Evolutionary conservation across 1,140 invertebrate genomes (phyloP).

Genomic region (Drosophila orosa): DNA sequence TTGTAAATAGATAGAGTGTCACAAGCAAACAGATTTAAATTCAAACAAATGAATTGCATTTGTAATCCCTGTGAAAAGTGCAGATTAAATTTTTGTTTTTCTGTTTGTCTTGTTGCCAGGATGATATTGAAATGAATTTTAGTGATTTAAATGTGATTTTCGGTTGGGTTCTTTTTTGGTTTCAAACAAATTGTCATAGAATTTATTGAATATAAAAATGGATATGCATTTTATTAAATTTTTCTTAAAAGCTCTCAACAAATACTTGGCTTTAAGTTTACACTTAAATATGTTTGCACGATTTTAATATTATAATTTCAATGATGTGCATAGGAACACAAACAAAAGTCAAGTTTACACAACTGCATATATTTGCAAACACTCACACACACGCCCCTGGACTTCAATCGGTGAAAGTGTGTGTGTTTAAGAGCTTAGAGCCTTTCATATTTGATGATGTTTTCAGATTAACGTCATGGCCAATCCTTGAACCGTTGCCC

Average conservation of each 20-base stretch:
- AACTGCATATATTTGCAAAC: slow-evolving; percentile 20
- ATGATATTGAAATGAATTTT: slow-evolving; percentile 25
- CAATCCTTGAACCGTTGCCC: slow-evolving; percentile 32
- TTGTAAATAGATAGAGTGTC: slow-evolving; percentile 48
- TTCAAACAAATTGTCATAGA: neutral
- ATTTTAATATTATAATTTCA: slow-evolving; percentile 37
- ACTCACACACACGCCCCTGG: slow-evolving; percentile 14
- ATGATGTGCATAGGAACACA: slow-evolving; percentile 24
- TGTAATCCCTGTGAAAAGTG: slow-evolving; percentile 30
- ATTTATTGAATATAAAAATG: neutral
- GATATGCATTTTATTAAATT: neutral
- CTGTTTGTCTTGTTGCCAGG: slow-evolving; percentile 3
- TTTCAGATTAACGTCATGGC: slow-evolving; percentile 60
- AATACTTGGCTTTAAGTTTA: neutral
- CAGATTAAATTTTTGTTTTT: slow-evolving; percentile 33
- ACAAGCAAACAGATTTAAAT: slow-evolving; percentile 46
- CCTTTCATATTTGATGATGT: slow-evolving; percentile 65
- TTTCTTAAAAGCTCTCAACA: neutral
- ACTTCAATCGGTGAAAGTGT: neutral
- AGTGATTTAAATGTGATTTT: slow-evolving; percentile 17
- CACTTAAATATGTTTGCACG: neutral
- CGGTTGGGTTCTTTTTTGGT: neutral
- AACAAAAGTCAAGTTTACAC: slow-evolving; percentile 38
- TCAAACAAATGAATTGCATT: slow-evolving; percentile 43
- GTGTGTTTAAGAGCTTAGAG: slow-evolving; percentile 34